A percentile compares a stretch with the other conserved stretches of the same genome.
Evolutionary conservation across 2,888 invertebrate genomes (phyloP).

Genomic region (Epirrhoe tristata): DNA sequence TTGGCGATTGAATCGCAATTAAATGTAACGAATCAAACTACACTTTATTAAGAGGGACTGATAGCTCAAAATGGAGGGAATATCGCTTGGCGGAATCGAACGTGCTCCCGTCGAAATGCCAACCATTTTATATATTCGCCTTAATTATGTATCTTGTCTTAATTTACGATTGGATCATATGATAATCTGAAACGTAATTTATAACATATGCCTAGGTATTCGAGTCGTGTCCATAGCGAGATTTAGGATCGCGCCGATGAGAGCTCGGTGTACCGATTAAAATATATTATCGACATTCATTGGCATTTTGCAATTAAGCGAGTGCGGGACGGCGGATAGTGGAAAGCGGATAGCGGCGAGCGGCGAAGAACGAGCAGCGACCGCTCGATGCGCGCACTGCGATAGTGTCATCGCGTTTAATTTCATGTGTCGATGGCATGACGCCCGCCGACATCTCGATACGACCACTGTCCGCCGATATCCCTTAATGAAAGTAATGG

Average conservation of each 20-base stretch:
- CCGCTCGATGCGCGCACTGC: constrained; percentile 72
- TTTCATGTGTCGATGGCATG: constrained; percentile 82
- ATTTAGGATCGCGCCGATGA: constrained; percentile 81
- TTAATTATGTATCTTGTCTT: constrained; percentile 86
- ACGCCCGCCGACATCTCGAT: constrained; percentile 80
- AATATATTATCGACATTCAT: constrained; percentile 79
- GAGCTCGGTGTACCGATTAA: constrained; percentile 70
- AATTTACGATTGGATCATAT: constrained; percentile 86
- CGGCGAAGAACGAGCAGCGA: constrained; percentile 52
- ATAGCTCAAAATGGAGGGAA: constrained; percentile 80
- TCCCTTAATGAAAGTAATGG: constrained; percentile 85
- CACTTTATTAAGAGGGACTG: constrained; percentile 81
- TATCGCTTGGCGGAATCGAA: constrained; percentile 77
- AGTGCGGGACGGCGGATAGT: constrained; percentile 59
- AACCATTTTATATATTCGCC: constrained; percentile 86
- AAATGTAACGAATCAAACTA: constrained; percentile 82
- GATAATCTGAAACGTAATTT: constrained; percentile 84
- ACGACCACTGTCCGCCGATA: constrained; percentile 80
- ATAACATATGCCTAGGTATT: constrained; percentile 83
- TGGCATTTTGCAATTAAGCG: constrained; percentile 81
- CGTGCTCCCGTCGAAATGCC: constrained; percentile 85
- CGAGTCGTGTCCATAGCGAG: constrained; percentile 82
- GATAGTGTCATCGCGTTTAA: constrained; percentile 83
- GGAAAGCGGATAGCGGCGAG: constrained; percentile 42
- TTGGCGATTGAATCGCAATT: constrained; percentile 85